These are phyloP conservation scores for Strigamia maritima DNA, from an alignment of 2,888 invertebrate species.

Conservation along the genomic window DNA sequence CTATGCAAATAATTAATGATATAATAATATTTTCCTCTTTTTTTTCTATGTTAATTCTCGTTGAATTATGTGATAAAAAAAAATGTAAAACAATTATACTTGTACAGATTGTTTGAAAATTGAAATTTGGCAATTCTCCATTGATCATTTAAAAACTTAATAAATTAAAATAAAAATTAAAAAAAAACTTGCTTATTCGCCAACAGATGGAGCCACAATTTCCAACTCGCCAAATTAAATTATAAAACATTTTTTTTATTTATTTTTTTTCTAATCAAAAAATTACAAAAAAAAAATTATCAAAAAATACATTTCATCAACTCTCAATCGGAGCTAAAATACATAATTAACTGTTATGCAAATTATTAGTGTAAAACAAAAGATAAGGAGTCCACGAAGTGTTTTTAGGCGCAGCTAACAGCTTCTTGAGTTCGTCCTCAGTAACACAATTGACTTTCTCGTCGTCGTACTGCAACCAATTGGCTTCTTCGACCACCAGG, in stretches of 20 bases:
- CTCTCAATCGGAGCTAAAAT: too few relatives aligned
- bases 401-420: conserved; percentile 70
- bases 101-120: conserved; percentile 13
- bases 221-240: neutral
- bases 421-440: conserved; percentile 71
- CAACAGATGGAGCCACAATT: neutral
- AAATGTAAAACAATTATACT: conserved; percentile 4
- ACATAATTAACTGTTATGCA: conserved; percentile 4
- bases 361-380: conserved; percentile 63
- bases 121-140: conserved; percentile 1
- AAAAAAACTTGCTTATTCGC: too few relatives aligned
- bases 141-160: neutral
- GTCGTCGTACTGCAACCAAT: conserved; percentile 86
- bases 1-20: neutral
- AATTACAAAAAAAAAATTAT: neutral
- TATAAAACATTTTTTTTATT: conserved; percentile 6
- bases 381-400: conserved; percentile 78
- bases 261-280: neutral
- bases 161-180: conserved; percentile 1
- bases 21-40: neutral
- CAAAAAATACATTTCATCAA: conserved; percentile 32
- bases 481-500: conserved; percentile 50
- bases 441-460: conserved; percentile 65
- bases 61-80: conserved; percentile 24
- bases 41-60: neutral